Conservation (phyloP, 2,888 invertebrate genomes). For the Dolichomitus sp. region DNA sequence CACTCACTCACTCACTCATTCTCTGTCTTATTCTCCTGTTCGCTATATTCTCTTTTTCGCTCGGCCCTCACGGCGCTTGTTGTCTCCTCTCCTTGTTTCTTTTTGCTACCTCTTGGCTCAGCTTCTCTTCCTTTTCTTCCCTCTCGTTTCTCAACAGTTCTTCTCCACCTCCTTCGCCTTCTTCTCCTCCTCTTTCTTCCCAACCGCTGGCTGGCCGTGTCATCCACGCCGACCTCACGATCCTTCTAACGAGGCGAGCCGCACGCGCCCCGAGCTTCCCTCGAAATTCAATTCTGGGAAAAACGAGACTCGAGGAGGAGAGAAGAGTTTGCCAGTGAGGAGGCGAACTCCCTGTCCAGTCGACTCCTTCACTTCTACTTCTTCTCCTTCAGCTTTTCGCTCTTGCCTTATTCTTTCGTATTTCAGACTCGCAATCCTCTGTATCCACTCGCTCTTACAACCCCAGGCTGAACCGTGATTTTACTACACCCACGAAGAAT, state of each 20-base stretch:
- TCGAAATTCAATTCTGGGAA: slow-evolving; percentile 69
- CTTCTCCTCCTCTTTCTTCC: slow-evolving; percentile 29
- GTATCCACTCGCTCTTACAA: background rate
- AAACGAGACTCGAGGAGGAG: slow-evolving; percentile 48
- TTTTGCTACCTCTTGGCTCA: slow-evolving; percentile 48
- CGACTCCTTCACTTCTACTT: slow-evolving; percentile 33
- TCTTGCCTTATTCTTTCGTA: background rate
- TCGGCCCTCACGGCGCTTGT: slow-evolving; percentile 19
- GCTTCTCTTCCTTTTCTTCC: slow-evolving; percentile 46
- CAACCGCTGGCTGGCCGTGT: slow-evolving; percentile 38
- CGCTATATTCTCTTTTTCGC: slow-evolving; percentile 59
- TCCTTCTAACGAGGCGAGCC: slow-evolving; percentile 69
- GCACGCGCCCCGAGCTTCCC: slow-evolving; percentile 69
- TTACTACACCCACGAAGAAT: slow-evolving; percentile 65
- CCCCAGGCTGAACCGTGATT: slow-evolving; percentile 45
- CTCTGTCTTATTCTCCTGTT: slow-evolving; percentile 60
- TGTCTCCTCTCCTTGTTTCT: slow-evolving; percentile 40
- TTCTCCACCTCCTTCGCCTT: slow-evolving; percentile 38
- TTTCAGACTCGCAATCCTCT: background rate
- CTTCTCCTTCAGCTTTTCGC: background rate
- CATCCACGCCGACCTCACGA: slow-evolving; percentile 56
- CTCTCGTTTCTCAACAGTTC: slow-evolving; percentile 47
- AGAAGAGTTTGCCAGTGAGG: slow-evolving; percentile 21
- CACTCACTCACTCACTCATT: slow-evolving; percentile 60
- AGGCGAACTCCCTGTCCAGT: background rate